phyloP scores from a whole-genome alignment of 2,888 invertebrate species.

The Minunthozetes semirufus region DNA sequence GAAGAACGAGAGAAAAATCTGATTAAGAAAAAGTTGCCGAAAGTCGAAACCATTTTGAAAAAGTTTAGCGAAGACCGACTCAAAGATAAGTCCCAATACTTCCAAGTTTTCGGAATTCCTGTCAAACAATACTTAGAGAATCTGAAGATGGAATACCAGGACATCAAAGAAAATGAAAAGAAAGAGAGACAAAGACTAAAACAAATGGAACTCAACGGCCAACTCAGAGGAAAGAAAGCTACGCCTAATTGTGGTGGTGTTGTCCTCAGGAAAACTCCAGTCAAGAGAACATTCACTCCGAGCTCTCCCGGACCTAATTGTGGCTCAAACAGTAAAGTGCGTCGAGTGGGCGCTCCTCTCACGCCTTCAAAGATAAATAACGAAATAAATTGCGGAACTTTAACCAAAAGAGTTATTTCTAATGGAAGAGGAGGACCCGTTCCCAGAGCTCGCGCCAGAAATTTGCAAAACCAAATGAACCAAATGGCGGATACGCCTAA shows the following conservation, averaged over 20 bases:
- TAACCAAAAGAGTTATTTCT: background rate
- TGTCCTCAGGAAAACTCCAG: conserved; percentile 25
- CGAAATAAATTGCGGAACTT: background rate
- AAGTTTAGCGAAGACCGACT: conserved; percentile 50
- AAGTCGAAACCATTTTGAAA: conserved; percentile 62
- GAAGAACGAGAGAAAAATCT: conserved; percentile 82
- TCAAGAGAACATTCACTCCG: conserved; percentile 19
- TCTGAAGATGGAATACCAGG: conserved; percentile 59
- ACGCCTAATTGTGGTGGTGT: conserved; percentile 23
- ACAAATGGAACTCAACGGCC: conserved; percentile 14
- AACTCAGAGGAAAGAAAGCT: conserved; percentile 17
- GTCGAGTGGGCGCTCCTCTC: conserved; percentile 5
- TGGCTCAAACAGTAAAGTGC: background rate
- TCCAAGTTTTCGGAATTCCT: conserved; percentile 60
- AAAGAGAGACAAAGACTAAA: conserved; percentile 43
- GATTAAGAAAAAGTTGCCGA: conserved; percentile 63
- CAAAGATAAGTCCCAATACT: conserved; percentile 45
- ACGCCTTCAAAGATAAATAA: conserved; percentile 16
- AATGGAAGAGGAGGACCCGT: background rate
- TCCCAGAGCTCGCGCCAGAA: conserved; percentile 17
- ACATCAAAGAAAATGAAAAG: conserved; percentile 51
- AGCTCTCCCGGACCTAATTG: background rate
- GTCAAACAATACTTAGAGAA: conserved; percentile 58
- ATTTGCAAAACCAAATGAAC: background rate
- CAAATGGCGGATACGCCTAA: conserved; percentile 13